Conservation (phyloP, 2,888 invertebrate genomes). For the Trissolcus brochymenae region DNA sequence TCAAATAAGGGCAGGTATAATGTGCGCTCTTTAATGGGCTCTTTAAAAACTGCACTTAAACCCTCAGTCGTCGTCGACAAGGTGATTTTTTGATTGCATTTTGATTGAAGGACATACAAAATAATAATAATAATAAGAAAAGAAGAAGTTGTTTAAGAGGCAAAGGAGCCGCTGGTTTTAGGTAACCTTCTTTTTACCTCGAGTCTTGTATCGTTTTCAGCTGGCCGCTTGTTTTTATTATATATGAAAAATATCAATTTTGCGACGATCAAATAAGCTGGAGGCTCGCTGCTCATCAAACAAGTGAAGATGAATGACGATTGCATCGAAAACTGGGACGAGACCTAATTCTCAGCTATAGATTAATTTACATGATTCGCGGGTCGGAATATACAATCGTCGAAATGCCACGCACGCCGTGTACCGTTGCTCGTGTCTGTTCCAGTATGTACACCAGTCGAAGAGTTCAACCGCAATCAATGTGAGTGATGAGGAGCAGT, state of each 20-base stretch:
- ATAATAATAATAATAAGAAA: no score
- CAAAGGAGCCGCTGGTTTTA: neutral
- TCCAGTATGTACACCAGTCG: conserved; percentile 36
- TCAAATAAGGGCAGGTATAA: neutral
- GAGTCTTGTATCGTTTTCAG: neutral
- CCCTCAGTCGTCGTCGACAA: no score
- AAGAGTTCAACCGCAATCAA: conserved; percentile 34
- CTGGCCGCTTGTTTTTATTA: neutral
- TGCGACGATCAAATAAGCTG: no score
- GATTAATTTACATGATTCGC: conserved; percentile 56
- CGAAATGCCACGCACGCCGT: conserved; percentile 53
- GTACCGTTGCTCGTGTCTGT: conserved; percentile 55
- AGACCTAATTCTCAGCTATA: conserved; percentile 46
- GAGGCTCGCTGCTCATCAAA: neutral
- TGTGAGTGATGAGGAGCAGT: conserved; percentile 27
- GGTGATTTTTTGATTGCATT: conserved; percentile 8
- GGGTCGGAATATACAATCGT: conserved; percentile 50
- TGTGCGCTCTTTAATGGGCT: conserved; percentile 9
- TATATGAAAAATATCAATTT: no score
- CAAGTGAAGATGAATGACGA: conserved; percentile 15
- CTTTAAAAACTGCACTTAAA: conserved; percentile 13
- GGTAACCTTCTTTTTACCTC: neutral
- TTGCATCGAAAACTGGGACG: conserved; percentile 28
- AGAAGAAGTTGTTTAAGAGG: no score
- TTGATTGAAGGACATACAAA: no score